Evolutionary conservation across 2,888 invertebrate genomes (phyloP).

Genomic region (Lutraria lutraria): DNA sequence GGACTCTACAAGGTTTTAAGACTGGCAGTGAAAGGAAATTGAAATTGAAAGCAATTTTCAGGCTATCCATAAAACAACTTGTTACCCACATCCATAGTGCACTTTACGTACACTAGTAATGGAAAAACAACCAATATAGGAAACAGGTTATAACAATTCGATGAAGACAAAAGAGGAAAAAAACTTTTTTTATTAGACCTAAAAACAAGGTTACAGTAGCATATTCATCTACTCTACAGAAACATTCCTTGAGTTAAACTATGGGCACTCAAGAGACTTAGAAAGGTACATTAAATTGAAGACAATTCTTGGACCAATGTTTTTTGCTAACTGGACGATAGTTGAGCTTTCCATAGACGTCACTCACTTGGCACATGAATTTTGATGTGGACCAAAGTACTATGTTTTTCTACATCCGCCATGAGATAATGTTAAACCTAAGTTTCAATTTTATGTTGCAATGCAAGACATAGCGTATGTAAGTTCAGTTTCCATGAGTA

Average conservation of each 20-base stretch:
- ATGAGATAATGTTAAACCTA: no score
- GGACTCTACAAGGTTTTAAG: slow-evolving; percentile 5
- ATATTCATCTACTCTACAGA: background rate
- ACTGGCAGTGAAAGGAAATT: background rate
- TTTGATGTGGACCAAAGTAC: no score
- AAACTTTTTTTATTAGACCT: background rate
- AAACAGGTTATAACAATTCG: background rate
- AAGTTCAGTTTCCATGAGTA: no score
- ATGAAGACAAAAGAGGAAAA: background rate
- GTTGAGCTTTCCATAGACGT: no score
- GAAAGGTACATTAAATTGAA: background rate
- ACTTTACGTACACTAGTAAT: background rate
- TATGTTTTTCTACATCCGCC: no score
- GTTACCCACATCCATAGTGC: slow-evolving; percentile 6
- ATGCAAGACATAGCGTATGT: no score
- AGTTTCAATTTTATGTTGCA: no score
- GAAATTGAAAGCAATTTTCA: slow-evolving; percentile 20
- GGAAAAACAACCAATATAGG: background rate
- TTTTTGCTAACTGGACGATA: no score
- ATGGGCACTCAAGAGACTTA: background rate
- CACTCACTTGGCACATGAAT: no score
- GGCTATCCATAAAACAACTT: slow-evolving; percentile 10
- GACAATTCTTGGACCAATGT: background rate
- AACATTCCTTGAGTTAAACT: background rate
- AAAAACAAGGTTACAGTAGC: background rate